These are phyloP conservation scores for Meloe dianella DNA, from an alignment of 2,888 invertebrate species.

Conservation along the genomic window DNA sequence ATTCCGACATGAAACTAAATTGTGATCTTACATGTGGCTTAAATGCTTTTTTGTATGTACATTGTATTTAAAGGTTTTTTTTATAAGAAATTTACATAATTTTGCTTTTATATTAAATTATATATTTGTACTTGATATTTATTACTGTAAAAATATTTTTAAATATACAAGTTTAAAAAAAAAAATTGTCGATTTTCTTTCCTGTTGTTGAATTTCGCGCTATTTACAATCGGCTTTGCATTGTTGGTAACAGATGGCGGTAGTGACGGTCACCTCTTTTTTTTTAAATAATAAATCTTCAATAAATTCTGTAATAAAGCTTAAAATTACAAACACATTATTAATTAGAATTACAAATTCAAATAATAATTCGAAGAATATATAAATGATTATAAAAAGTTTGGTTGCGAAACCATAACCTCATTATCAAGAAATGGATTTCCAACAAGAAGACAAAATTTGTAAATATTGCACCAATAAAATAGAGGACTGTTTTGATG, in stretches of 20 bases:
- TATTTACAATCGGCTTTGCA: neutral
- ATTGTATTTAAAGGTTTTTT: slow-evolving; percentile 23
- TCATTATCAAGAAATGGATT: neutral
- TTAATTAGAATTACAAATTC: too few relatives aligned
- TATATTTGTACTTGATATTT: slow-evolving; percentile 31
- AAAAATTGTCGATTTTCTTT: neutral
- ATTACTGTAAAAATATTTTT: slow-evolving; percentile 27
- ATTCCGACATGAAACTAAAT: slow-evolving; percentile 68
- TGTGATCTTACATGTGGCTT: slow-evolving; percentile 45
- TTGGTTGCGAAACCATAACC: slow-evolving; percentile 1
- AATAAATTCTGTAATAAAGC: too few relatives aligned
- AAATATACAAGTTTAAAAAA: slow-evolving; percentile 17
- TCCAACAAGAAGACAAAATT: slow-evolving; percentile 29
- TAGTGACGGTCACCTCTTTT: too few relatives aligned
- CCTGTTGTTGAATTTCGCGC: neutral
- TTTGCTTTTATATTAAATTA: slow-evolving; percentile 30
- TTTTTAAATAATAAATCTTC: too few relatives aligned
- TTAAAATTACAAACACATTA: too few relatives aligned
- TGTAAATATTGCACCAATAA: slow-evolving; percentile 68
- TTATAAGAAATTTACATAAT: neutral
- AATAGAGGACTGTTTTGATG: slow-evolving; percentile 64
- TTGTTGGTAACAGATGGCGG: too few relatives aligned
- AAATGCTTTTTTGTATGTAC: slow-evolving; percentile 23
- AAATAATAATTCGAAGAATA: neutral
- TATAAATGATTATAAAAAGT: neutral